Evolutionary conservation across 2,888 invertebrate species (phyloP), one percentile per base, ranked within the genome.

Genomic region (Chymomyza fuscimana): DNA sequence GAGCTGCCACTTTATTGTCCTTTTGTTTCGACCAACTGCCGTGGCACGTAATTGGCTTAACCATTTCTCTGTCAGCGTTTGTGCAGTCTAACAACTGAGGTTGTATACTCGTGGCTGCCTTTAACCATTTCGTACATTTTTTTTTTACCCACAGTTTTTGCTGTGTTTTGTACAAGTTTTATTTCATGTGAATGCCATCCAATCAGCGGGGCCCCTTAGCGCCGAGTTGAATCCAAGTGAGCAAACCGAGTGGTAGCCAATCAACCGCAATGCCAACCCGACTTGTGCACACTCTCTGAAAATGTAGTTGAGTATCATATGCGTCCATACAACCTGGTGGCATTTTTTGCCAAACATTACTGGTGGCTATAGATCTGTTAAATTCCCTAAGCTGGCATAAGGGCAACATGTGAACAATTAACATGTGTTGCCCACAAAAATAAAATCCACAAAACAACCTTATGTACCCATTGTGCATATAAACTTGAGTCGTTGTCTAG

Each of bases 1-100:
- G 84, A 78, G 73, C 77, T 72, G 73, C 65, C 77, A 68, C 84
- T 84, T 84, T 85, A 84, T 85, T 85, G 82, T 84, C 81, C 82
- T 81, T 84, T 82, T 82, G 82, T 76, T 82, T 75, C 77, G 73
- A 74, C 69, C 59, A 69, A 51, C 63, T 72, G 66, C 67, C 70
- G 71, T 71, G 70, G 52, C 80, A 69, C 71, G 73, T 81, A 81
- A 81, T 81, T 82, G 83, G 83, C 81, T 81, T 82, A 81, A 74
- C 73, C 70, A 69, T 66, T 60, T 59, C 64, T 62, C 58, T 51
- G 58, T 50, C 61, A 67, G 15, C 62, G 40, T 56, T 19, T 19
- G 56, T 46, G 40, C 5, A 12, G 52, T 51, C 16, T 10, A 25
- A 15, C 63, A 46, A 51, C 63, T n/a, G 16, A 54, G 52, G 1